Evolutionary conservation across 2,797 vertebrate species (phyloP), one percentile per base, ranked within the genome.

Genomic region (Alcedo quadribrachys): DNA sequence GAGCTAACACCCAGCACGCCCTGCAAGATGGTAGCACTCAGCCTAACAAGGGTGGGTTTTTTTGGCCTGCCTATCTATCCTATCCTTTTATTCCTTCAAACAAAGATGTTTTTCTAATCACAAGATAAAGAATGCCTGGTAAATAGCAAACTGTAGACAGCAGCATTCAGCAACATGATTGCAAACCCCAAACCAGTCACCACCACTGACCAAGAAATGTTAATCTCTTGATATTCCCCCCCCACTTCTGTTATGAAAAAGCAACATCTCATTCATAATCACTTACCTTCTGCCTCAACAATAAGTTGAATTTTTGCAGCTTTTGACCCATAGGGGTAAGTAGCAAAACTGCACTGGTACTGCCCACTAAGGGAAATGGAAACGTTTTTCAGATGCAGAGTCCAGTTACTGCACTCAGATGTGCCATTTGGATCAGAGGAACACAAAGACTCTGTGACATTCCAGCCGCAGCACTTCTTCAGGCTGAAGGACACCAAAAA

Each of bases 331-430:
- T 69, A 27, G 0, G 97, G 97, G 30, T 88, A 97, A 25, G 96
- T 82, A 82, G 89, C 69, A 85, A 98, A 95, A 71, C 50, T 97
- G 73, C 96, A 97, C 46, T 97, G 3, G 0, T 97, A 97, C 28
- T 88, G 79, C 53, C 97, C 96, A 0, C 67, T 87, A 22, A 94
- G 61, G 15, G 91, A 86, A 13, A 81, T 0, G 1, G 90, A 96
- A 12, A 96, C 4, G 0, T 97, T 97, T 67, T 65, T 81, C 81
- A 97, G 74, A n/a, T 85, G 76, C 32, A 97, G 92, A 81, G 40
- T 66, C 96, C 94, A 97, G 27, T 11, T 27, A 2, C 1, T 63
- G 79, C 89, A 89, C 66, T 94, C 35, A 28, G n/a, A 15, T 0
- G 1, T 9, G n/a, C 16, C 2, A 1, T 32, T n/a, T 48, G 33